Conservation (phyloP, 2,888 invertebrate species). For the Nomada hirtipes region DNA sequence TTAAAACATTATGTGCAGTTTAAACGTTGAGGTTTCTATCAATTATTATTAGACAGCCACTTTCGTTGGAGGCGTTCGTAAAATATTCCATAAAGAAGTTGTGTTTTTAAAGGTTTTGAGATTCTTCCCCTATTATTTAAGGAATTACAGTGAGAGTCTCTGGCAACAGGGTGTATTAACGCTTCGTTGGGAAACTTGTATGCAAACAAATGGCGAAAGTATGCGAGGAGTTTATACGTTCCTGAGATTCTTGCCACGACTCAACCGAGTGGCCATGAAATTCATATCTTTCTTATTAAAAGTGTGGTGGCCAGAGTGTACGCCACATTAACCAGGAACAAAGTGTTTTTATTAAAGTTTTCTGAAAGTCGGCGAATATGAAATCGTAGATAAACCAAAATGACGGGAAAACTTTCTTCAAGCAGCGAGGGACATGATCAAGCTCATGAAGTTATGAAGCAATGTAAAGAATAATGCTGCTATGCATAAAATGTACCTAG, state of each 20-base stretch:
- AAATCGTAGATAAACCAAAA: not conserved
- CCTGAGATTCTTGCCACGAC: slow-evolving; percentile 9
- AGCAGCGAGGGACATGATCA: not conserved
- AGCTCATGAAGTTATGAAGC: not conserved
- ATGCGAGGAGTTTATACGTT: slow-evolving; percentile 17
- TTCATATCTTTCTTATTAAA: slow-evolving; percentile 42
- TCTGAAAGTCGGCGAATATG: not conserved
- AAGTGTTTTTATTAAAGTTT: slow-evolving; percentile 16
- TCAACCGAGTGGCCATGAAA: slow-evolving; percentile 3
- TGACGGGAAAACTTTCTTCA: not conserved
- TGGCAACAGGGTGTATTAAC: slow-evolving; percentile 11
- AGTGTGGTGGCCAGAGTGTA: not conserved
- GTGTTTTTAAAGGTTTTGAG: not conserved
- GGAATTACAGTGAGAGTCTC: slow-evolving; percentile 6
- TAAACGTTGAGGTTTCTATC: not conserved
- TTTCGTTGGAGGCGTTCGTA: not conserved
- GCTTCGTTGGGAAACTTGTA: slow-evolving; percentile 4
- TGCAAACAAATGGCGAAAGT: slow-evolving; percentile 32
- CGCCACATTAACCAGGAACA: not conserved
- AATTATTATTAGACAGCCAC: not conserved
- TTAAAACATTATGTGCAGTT: not conserved
- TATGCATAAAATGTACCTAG: not conserved
- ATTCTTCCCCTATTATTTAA: not conserved
- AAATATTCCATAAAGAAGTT: not conserved
- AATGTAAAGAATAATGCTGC: not conserved